A percentile compares a stretch with the other conserved stretches of the same genome.
phyloP scores from a whole-genome alignment of 2,888 invertebrate species.

The Phengaris alcon region DNA sequence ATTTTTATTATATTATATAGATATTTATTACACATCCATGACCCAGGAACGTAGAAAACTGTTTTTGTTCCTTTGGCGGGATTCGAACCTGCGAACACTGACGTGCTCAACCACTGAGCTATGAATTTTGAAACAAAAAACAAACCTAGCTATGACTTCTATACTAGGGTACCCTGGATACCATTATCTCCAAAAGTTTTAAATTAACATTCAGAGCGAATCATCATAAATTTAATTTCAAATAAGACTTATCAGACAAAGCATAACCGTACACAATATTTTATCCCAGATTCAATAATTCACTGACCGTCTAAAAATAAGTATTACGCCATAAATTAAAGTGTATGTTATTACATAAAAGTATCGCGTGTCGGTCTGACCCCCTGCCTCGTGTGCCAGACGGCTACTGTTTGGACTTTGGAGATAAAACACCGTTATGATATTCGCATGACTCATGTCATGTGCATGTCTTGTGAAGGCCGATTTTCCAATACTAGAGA shows the following conservation, averaged over 20 bases:
- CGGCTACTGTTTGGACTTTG: conserved; percentile 3
- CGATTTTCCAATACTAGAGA: neutral
- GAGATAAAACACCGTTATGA: neutral
- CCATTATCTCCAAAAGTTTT: no score
- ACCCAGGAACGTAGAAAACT: no score
- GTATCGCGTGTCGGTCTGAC: neutral
- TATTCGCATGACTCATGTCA: conserved; percentile 6
- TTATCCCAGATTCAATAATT: neutral
- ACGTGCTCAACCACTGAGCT: no score
- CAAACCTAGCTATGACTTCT: no score
- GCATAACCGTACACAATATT: neutral
- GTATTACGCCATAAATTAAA: conserved; percentile 10
- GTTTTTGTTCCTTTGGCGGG: no score
- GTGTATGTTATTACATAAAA: conserved; percentile 6
- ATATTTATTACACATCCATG: no score
- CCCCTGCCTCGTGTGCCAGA: neutral
- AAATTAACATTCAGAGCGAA: no score
- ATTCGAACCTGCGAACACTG: no score
- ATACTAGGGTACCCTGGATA: no score
- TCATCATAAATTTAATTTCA: neutral
- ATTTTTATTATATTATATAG: no score
- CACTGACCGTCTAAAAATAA: conserved; percentile 5
- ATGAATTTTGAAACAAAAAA: no score
- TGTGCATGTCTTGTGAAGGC: neutral
- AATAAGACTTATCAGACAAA: neutral